A percentile compares a stretch with the other conserved stretches of the same genome.
These are phyloP conservation scores for Microctenopoma steveboyesi DNA, from an alignment of 2,797 vertebrate species.

Conservation along the genomic window DNA sequence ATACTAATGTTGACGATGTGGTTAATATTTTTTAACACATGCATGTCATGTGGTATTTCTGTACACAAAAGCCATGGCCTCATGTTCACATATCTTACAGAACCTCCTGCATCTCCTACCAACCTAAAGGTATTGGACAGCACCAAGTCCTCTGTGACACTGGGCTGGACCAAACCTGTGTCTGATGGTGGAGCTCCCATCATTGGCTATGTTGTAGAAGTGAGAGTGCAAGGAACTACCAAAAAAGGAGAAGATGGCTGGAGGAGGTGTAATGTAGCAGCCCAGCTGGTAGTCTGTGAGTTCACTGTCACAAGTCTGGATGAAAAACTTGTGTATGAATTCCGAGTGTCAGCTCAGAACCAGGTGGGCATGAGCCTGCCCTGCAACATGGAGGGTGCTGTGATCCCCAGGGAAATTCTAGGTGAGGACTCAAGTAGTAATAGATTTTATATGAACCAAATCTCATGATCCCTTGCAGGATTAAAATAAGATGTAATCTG, in stretches of 20 bases:
- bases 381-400: conserved; percentile 90
- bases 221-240: conserved; percentile 85
- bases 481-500: background rate
- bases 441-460: background rate
- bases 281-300: conserved; percentile 91
- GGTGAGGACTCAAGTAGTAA: conserved; percentile 79
- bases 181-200: conserved; percentile 95
- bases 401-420: conserved; percentile 94
- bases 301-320: conserved; percentile 92
- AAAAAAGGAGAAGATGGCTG: conserved; percentile 93
- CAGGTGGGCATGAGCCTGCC: conserved; percentile 96
- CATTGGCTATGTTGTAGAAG: conserved; percentile 96
- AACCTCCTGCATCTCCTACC: conserved; percentile 93
- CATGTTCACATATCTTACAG: conserved; percentile 75
- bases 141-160: conserved; percentile 89
- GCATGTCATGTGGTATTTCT: background rate
- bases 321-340: conserved; percentile 92
- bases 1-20: conserved; percentile 1
- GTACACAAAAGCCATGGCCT: background rate
- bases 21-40: background rate
- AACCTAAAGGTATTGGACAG: conserved; percentile 95
- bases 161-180: conserved; percentile 93
- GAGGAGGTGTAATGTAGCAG: conserved; percentile 96
- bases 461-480: background rate
- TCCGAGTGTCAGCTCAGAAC: conserved; percentile 97